Conservation (phyloP, 2,113 vertebrate genomes). For the Sakesphorus luctuosus region DNA sequence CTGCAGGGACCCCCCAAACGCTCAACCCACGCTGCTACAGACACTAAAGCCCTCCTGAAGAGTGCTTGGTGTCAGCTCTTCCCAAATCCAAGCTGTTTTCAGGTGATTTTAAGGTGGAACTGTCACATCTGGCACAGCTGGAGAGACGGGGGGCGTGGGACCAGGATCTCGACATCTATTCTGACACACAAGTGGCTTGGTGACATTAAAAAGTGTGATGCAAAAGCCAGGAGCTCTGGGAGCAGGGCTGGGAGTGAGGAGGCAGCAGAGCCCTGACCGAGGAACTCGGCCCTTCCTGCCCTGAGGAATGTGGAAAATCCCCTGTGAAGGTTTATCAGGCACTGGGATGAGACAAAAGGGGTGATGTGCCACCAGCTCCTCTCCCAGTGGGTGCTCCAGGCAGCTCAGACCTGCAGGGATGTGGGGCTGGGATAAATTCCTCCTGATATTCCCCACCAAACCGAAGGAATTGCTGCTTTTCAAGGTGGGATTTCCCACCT, state of each 20-base stretch:
- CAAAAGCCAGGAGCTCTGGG: not conserved
- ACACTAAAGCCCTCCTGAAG: not conserved
- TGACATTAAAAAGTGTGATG: not conserved
- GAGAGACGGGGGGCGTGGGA: not conserved
- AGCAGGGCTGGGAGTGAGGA: not conserved
- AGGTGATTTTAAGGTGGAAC: rapidly evolving
- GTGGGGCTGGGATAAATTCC: rapidly evolving
- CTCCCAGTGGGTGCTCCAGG: not conserved
- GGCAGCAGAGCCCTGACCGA: not conserved
- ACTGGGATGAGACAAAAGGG: rapidly evolving
- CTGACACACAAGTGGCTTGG: rapidly evolving
- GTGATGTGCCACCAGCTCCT: not conserved
- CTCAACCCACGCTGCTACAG: rapidly evolving
- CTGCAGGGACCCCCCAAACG: not conserved
- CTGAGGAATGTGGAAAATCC: rapidly evolving
- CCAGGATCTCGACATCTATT: rapidly evolving
- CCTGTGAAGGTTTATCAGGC: not conserved
- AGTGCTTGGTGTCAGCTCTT: rapidly evolving
- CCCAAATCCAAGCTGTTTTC: rapidly evolving
- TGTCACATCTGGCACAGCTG: not conserved
- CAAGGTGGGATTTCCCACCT: rapidly evolving
- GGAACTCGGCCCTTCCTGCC: not conserved
- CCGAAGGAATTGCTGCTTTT: rapidly evolving
- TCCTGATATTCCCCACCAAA: rapidly evolving
- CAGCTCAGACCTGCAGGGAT: not conserved